These are phyloP conservation scores for Cyrtonyx montezumae DNA, from an alignment of 2,113 vertebrate genomes.

Conservation along the genomic window DNA sequence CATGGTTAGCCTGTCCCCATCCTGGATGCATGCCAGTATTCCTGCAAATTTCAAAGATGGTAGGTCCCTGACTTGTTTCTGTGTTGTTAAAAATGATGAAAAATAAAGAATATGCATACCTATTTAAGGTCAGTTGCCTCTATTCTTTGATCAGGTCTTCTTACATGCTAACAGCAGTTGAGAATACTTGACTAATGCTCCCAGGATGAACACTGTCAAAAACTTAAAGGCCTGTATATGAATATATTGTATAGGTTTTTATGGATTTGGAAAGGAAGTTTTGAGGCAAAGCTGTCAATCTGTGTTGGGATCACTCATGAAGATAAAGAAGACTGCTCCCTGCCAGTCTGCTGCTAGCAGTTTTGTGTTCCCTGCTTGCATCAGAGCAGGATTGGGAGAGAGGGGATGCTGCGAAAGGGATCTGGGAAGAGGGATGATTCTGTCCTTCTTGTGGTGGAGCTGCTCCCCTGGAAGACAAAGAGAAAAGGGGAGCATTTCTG, in stretches of 20 bases:
- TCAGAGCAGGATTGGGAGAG: not conserved
- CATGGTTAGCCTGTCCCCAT: fast-evolving
- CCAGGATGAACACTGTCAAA: not conserved
- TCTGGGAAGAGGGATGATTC: not conserved
- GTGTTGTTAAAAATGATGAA: not conserved
- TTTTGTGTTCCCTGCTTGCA: not conserved
- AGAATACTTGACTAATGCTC: not conserved
- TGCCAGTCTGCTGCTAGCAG: not conserved
- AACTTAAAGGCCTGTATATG: not conserved
- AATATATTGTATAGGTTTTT: not conserved
- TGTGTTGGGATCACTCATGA: not conserved
- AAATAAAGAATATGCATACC: not conserved
- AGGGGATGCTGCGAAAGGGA: fast-evolving
- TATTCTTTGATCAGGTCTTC: not conserved
- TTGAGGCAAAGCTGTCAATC: not conserved
- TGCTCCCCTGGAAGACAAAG: not conserved
- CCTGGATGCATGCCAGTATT: fast-evolving
- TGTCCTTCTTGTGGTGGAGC: not conserved
- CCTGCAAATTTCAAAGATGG: not conserved
- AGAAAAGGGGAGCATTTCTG: not conserved
- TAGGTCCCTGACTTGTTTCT: not conserved
- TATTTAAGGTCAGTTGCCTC: not conserved
- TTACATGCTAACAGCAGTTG: not conserved
- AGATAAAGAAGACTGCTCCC: not conserved
- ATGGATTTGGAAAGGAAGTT: not conserved